These are phyloP conservation scores for Columbina picui DNA, from an alignment of 2,113 vertebrate species.

Conservation along the genomic window DNA sequence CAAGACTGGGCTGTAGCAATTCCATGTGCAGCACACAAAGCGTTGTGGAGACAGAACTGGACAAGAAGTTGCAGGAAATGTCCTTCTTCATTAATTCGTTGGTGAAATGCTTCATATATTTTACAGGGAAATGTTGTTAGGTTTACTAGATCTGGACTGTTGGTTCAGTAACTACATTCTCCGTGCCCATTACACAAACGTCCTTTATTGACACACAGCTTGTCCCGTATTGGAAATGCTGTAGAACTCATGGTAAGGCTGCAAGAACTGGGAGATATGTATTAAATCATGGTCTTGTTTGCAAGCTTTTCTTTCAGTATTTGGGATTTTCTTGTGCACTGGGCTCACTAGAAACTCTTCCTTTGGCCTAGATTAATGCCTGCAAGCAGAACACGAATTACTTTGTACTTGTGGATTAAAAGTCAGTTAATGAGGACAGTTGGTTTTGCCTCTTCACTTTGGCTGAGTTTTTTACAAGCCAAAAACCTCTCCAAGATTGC, in stretches of 20 bases:
- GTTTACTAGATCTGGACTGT: not conserved
- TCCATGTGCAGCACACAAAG: not conserved
- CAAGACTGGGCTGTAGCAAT: not conserved
- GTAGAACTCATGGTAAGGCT: not conserved
- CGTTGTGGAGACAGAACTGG: not conserved
- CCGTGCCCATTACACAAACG: not conserved
- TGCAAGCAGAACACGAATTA: not conserved
- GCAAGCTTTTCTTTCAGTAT: not conserved
- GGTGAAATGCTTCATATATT: not conserved
- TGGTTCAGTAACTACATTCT: not conserved
- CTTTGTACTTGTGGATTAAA: constrained; percentile 1
- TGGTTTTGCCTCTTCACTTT: not conserved
- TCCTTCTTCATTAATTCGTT: not conserved
- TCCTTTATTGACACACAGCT: not conserved
- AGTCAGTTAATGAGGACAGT: constrained; percentile 20
- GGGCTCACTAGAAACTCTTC: not conserved
- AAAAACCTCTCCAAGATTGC: not conserved
- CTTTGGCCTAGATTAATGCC: constrained; percentile 11
- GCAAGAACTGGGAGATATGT: not conserved
- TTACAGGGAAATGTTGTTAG: not conserved
- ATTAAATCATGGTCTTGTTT: not conserved
- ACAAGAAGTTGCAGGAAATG: not conserved
- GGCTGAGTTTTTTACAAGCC: not conserved
- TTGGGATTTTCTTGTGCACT: not conserved
- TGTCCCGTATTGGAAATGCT: not conserved